phyloP scores from a whole-genome alignment of 2,797 vertebrate species.

The Phylloscopus collybita region DNA sequence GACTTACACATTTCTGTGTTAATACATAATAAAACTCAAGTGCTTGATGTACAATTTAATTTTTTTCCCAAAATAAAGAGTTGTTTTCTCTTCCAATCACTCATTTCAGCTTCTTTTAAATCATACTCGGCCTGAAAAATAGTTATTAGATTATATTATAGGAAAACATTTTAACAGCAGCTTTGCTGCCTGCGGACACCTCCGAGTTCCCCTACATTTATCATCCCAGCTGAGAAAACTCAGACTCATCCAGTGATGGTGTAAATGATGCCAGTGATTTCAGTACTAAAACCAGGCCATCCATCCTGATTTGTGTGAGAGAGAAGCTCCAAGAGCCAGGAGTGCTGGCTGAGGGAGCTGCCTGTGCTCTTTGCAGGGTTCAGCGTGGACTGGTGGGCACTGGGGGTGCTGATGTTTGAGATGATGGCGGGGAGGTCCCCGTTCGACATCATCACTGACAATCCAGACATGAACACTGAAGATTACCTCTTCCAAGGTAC shows the following conservation, averaged over 20 bases:
- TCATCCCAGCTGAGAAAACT: not conserved
- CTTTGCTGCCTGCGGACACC: not conserved
- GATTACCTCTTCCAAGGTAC: constrained; percentile 99
- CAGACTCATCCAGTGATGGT: not conserved
- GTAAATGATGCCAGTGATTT: not conserved
- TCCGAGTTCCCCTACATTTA: not conserved
- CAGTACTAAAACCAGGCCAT: not conserved
- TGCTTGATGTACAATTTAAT: not conserved
- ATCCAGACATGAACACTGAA: constrained; percentile 99
- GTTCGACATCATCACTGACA: constrained; percentile 98
- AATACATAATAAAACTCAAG: not conserved
- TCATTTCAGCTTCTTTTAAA: not conserved
- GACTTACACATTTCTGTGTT: not conserved
- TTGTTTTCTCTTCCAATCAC: not conserved
- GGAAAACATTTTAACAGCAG: not conserved
- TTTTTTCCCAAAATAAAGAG: not conserved
- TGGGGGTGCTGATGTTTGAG: constrained; percentile 98
- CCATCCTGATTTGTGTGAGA: not conserved
- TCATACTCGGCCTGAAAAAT: not conserved
- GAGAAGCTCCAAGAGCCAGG: fast-evolving
- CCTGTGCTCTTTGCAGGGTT: constrained; percentile 80
- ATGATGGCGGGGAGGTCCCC: constrained; percentile 99
- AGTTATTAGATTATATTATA: not conserved
- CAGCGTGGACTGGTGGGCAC: constrained; percentile 99
- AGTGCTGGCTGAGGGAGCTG: not conserved